Evolutionary conservation across 2,888 invertebrate species (phyloP), one percentile per base, ranked within the genome.

Genomic region (Heliconius charithonia): DNA sequence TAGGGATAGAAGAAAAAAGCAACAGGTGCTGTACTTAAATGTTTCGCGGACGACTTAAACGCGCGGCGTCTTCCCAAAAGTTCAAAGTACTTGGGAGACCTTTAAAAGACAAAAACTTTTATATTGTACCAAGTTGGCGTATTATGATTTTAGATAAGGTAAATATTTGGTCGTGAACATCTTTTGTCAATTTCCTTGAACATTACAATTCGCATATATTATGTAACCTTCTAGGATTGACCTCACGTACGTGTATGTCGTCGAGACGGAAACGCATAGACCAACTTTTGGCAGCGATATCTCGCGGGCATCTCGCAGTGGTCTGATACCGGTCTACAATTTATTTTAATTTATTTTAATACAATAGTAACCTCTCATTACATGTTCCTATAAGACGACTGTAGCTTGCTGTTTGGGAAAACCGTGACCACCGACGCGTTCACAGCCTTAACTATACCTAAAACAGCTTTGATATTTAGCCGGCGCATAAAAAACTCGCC

Each of bases 271-370:
- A 93, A 90, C 89, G 76, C 77, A 85, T 83, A 85, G 87, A 85
- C 85, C 82, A 84, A 85, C 85, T 89, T 81, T 90, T 90, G 92
- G 92, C 92, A 91, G 91, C 91, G 91, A 90, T 91, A 90, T 91
- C 86, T 89, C 92, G 92, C 92, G 91, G 89, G 86, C 89, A 91
- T 91, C 91, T 90, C 88, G 90, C 90, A 90, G 87, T 89, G 89
- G 88, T 89, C 89, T 90, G 89, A 89, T 90, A 89, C 85, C 78
- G 65, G 75, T 80, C 77, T 77, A 63, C 77, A 78, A 62, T 37
- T 32, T 67, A 70, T 63, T 76, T 69, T 62, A 78, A 72, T n/a
- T 75, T n/a, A n/a, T n/a, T n/a, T n/a, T n/a, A n/a, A 81, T 76
- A 63, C 79, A 79, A 81, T 79, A 79, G 73, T 82, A 79, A 83